These are phyloP conservation scores for Petrocephalus sullivani DNA, from an alignment of 2,797 vertebrate species.

Conservation along the genomic window DNA sequence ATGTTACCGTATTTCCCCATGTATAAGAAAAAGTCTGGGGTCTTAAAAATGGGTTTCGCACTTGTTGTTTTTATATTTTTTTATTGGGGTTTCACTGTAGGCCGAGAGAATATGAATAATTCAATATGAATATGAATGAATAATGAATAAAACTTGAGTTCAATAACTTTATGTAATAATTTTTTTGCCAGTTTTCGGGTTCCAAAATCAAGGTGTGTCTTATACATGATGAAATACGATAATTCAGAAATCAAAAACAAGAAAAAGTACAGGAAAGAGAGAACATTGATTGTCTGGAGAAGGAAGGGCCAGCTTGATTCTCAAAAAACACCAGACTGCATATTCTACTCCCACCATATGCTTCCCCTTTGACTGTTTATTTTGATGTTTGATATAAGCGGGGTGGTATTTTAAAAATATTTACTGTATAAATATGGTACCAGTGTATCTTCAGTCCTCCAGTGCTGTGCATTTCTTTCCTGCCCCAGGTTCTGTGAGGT, in stretches of 20 bases:
- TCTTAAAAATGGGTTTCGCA: too few relatives aligned
- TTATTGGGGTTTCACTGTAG: too few relatives aligned
- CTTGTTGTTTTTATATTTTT: too few relatives aligned
- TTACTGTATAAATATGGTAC: not conserved
- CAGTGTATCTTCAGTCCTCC: not conserved
- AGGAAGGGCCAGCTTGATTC: not conserved
- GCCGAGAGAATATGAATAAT: too few relatives aligned
- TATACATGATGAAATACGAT: not conserved
- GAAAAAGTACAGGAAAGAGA: not conserved
- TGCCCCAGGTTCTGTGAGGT: not conserved
- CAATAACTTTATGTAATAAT: too few relatives aligned
- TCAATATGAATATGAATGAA: too few relatives aligned
- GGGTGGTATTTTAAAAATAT: not conserved
- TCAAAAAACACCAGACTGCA: not conserved
- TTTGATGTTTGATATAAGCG: not conserved
- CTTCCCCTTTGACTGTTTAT: not conserved
- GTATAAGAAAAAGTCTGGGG: too few relatives aligned
- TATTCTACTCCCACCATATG: not conserved
- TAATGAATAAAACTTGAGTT: too few relatives aligned
- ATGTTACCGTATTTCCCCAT: not conserved
- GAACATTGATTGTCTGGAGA: not conserved
- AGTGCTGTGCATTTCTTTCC: not conserved
- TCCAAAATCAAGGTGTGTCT: too few relatives aligned
- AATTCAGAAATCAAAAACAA: not conserved
- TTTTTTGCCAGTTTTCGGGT: too few relatives aligned